Percentiles rank a stretch among this genome's conserved stretches.
Evolutionary conservation across 2,113 vertebrate species (phyloP).

Genomic region (Marcusenius ussheri): DNA sequence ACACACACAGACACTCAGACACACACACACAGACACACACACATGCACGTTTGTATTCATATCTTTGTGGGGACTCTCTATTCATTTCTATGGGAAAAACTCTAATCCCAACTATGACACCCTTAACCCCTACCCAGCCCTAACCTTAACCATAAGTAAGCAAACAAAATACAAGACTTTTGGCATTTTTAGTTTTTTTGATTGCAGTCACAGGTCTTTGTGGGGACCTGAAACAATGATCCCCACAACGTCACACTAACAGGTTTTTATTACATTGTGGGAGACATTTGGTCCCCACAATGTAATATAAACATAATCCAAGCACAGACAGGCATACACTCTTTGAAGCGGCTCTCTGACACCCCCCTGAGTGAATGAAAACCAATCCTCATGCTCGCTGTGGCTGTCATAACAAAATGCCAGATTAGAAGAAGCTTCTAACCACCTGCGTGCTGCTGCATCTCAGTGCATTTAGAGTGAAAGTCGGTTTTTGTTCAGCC

Average conservation of each 20-base stretch:
- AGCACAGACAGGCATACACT: not conserved
- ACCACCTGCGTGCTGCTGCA: conserved; percentile 2
- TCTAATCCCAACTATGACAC: not conserved
- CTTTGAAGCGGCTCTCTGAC: not conserved
- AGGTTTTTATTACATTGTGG: not conserved
- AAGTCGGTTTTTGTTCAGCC: conserved; percentile 7
- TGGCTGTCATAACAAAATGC: conserved; percentile 30
- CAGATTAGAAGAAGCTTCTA: conserved; percentile 16
- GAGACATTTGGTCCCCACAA: not conserved
- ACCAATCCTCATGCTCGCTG: not conserved
- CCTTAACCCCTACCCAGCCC: not conserved
- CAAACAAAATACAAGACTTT: not conserved
- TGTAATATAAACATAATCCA: not conserved
- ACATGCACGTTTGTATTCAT: too few species aligned
- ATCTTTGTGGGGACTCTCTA: too few species aligned
- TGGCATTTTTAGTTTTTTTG: not conserved
- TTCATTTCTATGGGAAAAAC: too few species aligned
- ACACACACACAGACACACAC: too few species aligned
- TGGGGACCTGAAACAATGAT: not conserved
- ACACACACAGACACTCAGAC: too few species aligned
- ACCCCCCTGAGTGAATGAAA: not conserved
- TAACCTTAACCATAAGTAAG: not conserved
- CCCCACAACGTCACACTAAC: not conserved
- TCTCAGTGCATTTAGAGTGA: conserved; percentile 7
- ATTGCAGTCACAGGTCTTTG: not conserved